Evolutionary conservation across 2,888 invertebrate species (phyloP).

Genomic region (Norana najaformis): DNA sequence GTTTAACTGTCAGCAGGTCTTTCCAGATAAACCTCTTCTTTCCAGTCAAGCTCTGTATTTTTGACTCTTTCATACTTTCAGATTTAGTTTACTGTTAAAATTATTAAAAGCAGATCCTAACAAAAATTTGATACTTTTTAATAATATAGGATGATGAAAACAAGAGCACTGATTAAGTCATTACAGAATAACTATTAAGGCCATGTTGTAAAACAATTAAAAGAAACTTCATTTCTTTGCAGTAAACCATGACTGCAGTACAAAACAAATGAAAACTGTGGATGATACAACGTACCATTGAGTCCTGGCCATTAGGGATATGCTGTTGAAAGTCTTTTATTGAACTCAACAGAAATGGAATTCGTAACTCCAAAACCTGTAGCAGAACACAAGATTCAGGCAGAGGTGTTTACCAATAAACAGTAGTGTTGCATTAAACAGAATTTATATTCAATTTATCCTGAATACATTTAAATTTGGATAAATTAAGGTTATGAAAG

Average conservation of each 20-base stretch:
- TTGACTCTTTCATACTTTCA: too few species aligned
- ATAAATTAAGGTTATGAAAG: not conserved
- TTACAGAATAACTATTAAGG: not conserved
- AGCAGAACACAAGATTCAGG: conserved; percentile 24
- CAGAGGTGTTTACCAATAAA: not conserved
- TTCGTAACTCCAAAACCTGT: conserved; percentile 78
- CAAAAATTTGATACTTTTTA: not conserved
- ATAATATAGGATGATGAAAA: not conserved
- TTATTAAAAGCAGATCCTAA: not conserved
- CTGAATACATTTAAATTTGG: not conserved
- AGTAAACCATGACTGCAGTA: not conserved
- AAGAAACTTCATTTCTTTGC: not conserved
- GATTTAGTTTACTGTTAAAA: not conserved
- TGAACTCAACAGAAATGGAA: conserved; percentile 93
- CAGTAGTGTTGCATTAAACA: too few species aligned
- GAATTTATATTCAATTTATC: too few species aligned
- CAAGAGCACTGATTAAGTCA: not conserved
- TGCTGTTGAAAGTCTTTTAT: conserved; percentile 82
- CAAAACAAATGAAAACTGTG: not conserved
- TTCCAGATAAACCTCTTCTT: not conserved
- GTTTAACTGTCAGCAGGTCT: not conserved
- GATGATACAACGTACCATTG: conserved; percentile 64
- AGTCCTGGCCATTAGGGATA: conserved; percentile 76
- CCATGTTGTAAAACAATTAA: not conserved
- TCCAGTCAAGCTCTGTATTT: not conserved